Evolutionary conservation across 2,113 vertebrate genomes (phyloP), one percentile per base, ranked within the genome.

Genomic region (Dolichotis patagonum): DNA sequence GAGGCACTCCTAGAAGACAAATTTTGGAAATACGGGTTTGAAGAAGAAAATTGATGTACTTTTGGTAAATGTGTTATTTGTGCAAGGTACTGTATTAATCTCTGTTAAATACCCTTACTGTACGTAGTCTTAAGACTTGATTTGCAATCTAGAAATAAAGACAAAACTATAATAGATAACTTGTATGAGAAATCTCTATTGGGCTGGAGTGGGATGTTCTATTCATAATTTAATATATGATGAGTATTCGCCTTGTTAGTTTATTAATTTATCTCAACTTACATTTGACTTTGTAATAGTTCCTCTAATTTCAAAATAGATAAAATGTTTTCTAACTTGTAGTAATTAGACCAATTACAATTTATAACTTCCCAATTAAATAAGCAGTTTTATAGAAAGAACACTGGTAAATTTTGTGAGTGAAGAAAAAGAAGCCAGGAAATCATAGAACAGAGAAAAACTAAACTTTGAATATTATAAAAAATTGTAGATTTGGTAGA

Each of bases 311-410:
- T 85, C 22, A 69, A 90, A 90, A 80, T 32, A 93, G 54, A 43
- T 13, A 28, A 63, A 89, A 67, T 75, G 2, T 69, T 52, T 95
- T 58, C 3, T 49, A 82, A 89, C n/a, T 54, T 95, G 26, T 85
- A 38, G 26, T 85, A 38, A 81, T 84, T 82, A 77, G 73, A 65
- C 35, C 43, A 20, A 24, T 93, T 43, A 4, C 52, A 95, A 19
- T 24, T 49, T 77, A 83, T 20, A 60, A 24, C 20, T 3, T 93
- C 19, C 41, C 13, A 85, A 2, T 32, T 62, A 26, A n/a, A n/a
- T n/a, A n/a, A 88, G 26, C 14, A 41, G 26, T 82, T 88, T 78
- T 65, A 30, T 87, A 86, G 90, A 92, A 92, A 60, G 58, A 94
- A 67, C 30, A 43, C 35, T 20, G 22, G 41, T 32, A 82, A 56